Evolutionary conservation across 23 tunicate genomes (phyloP).

Genomic region (Styela clava): DNA sequence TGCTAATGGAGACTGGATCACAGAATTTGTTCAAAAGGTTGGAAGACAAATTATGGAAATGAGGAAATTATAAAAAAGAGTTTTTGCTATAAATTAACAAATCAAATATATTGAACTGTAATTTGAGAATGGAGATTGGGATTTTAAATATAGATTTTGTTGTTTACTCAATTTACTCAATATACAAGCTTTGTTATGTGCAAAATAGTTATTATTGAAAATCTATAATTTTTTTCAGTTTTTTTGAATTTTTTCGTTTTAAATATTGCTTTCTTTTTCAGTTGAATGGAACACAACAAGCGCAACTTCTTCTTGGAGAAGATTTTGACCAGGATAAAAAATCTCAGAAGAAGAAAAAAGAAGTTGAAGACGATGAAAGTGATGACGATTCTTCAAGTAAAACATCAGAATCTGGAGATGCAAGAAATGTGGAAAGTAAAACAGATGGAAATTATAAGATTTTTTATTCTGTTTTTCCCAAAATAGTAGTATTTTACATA

Average conservation of each 20-base stretch:
- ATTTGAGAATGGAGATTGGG: background rate
- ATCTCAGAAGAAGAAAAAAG: conserved; percentile 3
- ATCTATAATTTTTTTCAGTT: too few species aligned
- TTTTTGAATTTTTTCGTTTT: too few species aligned
- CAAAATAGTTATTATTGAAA: too few species aligned
- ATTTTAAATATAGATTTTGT: background rate
- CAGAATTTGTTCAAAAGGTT: conserved; percentile 52
- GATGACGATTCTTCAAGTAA: conserved; percentile 25
- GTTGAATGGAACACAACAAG: conserved; percentile 73
- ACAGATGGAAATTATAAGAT: too few species aligned
- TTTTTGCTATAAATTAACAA: too few species aligned
- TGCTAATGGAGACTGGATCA: conserved; percentile 54
- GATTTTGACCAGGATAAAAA: conserved; percentile 29
- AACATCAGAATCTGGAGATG: conserved; percentile 4
- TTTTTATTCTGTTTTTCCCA: conserved; percentile 1
- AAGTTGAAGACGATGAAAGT: background rate
- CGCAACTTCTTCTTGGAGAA: conserved; percentile 59
- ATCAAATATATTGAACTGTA: too few species aligned
- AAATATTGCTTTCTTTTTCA: conserved; percentile 13
- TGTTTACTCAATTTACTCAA: too few species aligned
- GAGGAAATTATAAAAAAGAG: too few species aligned
- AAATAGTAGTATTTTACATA: background rate
- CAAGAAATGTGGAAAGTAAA: conserved; percentile 29
- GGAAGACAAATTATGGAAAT: too few species aligned
- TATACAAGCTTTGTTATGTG: too few species aligned